Evolutionary conservation across 1,140 invertebrate species (phyloP).

Genomic region (Hesperophylax magnus): DNA sequence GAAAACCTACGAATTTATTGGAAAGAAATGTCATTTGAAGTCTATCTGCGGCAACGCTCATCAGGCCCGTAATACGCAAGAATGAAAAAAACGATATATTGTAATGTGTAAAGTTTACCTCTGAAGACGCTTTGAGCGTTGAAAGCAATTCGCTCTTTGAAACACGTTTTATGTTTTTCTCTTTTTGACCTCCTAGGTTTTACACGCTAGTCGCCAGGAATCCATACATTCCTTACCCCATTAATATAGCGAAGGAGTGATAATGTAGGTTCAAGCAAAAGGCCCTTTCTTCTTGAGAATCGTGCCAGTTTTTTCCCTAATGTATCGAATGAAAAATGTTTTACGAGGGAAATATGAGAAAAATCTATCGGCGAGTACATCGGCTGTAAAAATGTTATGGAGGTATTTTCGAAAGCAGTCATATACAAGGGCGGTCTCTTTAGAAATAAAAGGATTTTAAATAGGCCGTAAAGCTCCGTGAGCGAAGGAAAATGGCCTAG

Average conservation of each 20-base stretch:
- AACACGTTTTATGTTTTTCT: slow-evolving; percentile 36
- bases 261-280: slow-evolving; percentile 14
- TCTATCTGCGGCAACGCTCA: too few species aligned
- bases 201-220: slow-evolving; percentile 1
- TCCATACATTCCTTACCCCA: slow-evolving; percentile 21
- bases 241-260: slow-evolving; percentile 28
- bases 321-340: slow-evolving; percentile 49
- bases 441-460: slow-evolving; percentile 42
- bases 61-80: too few species aligned
- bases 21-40: too few species aligned
- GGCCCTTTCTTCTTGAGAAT: slow-evolving; percentile 16
- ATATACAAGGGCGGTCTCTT: slow-evolving; percentile 19
- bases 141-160: slow-evolving; percentile 31
- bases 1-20: background rate
- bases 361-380: slow-evolving; percentile 36
- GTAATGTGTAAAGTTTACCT: background rate
- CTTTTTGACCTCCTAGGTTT: slow-evolving; percentile 25
- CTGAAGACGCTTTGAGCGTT: slow-evolving; percentile 1
- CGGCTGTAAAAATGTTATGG: slow-evolving; percentile 43
- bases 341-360: slow-evolving; percentile 46
- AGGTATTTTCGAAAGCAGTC: slow-evolving; percentile 31
- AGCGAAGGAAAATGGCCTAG: slow-evolving; percentile 18
- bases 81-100: background rate
- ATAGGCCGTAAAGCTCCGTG: slow-evolving; percentile 22
- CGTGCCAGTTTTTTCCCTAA: slow-evolving; percentile 41